A percentile compares a stretch with the other conserved stretches of the same genome.
Evolutionary conservation across 1,140 invertebrate species (phyloP).

Genomic region (Papilio polyxenes): DNA sequence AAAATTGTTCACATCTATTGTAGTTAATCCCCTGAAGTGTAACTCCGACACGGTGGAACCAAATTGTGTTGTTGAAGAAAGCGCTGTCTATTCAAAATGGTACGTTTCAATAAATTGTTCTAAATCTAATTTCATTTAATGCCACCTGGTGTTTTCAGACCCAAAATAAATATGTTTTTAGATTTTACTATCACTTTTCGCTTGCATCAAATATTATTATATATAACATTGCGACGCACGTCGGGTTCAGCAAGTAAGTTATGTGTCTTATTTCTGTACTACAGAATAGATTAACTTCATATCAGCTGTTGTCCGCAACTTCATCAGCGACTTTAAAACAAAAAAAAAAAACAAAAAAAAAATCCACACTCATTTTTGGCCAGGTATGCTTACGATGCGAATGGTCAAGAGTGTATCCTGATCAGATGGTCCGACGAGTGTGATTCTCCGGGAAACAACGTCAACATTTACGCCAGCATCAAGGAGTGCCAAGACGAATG

Average conservation of each 20-base stretch:
- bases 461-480: constrained; percentile 1
- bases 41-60: neutral
- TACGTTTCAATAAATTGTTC: neutral
- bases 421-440: neutral
- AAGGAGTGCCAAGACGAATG: constrained; percentile 8
- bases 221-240: too few species aligned
- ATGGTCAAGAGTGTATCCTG: neutral
- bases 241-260: too few species aligned
- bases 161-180: neutral
- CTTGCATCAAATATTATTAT: too few species aligned
- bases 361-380: neutral
- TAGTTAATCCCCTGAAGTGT: neutral
- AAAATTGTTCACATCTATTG: neutral
- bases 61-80: neutral
- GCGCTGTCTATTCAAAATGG: neutral
- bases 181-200: neutral
- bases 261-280: too few species aligned
- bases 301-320: too few species aligned
- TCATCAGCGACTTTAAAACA: too few species aligned
- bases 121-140: neutral
- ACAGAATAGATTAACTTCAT: too few species aligned
- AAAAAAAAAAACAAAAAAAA: too few species aligned
- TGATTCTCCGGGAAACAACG: neutral
- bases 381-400: neutral
- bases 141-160: neutral